phyloP scores from a whole-genome alignment of 1,140 invertebrate species.

The Anastatus disparis region DNA sequence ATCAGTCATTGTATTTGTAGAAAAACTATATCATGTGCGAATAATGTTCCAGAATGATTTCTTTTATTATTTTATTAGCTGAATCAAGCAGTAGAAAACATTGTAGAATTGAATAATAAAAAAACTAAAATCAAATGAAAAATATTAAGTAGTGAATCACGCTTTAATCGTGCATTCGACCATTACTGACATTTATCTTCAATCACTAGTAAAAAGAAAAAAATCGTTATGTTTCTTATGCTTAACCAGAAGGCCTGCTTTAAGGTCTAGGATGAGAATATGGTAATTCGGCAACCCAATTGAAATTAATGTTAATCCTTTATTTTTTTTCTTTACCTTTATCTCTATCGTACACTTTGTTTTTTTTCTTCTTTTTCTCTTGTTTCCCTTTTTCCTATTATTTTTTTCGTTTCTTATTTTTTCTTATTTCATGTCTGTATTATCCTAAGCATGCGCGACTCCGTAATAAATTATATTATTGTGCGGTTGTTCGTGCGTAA shows the following conservation, averaged over 20 bases:
- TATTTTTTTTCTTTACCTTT: neutral
- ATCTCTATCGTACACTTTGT: neutral
- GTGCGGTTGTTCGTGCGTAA: constrained; percentile 51
- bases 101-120: too few relatives aligned
- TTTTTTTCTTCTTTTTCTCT: neutral
- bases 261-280: constrained; percentile 89
- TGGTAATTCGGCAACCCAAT: constrained; percentile 77
- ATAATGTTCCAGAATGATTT: constrained; percentile 31
- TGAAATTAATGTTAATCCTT: constrained; percentile 42
- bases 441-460: constrained; percentile 57
- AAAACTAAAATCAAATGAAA: too few relatives aligned
- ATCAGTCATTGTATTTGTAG: neutral
- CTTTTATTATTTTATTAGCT: too few relatives aligned
- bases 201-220: constrained; percentile 60
- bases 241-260: constrained; percentile 80
- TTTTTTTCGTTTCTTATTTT: neutral
- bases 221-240: constrained; percentile 64
- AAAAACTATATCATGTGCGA: neutral
- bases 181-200: constrained; percentile 53
- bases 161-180: constrained; percentile 45
- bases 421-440: too few relatives aligned
- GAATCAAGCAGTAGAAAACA: constrained; percentile 57
- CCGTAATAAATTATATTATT: constrained; percentile 32
- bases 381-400: neutral
- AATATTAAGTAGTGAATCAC: constrained; percentile 34